phyloP scores from a whole-genome alignment of 2,797 vertebrate genomes.

The Salmo trutta region DNA sequence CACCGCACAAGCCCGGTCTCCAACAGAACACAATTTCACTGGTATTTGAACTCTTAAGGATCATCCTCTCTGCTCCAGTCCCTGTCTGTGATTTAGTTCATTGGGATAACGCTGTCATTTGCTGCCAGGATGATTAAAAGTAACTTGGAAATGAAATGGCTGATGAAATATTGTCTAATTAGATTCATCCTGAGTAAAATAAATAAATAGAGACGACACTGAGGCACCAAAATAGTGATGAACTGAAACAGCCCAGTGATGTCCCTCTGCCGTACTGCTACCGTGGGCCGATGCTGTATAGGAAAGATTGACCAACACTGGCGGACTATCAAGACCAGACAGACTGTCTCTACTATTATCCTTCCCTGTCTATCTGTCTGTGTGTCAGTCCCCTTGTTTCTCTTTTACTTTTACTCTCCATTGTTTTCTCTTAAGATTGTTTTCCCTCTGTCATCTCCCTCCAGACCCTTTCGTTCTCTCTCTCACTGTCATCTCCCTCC shows the following conservation, averaged over 20 bases:
- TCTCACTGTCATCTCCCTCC: background rate
- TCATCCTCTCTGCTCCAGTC: background rate
- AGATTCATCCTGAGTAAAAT: background rate
- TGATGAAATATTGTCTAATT: conserved; percentile 6
- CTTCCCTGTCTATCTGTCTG: background rate
- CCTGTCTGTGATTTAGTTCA: background rate
- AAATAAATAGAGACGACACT: background rate
- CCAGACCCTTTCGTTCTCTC: background rate
- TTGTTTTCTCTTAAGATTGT: background rate
- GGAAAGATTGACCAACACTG: background rate
- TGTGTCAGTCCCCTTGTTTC: background rate
- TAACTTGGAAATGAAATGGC: background rate
- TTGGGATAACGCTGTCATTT: background rate
- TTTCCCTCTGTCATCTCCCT: background rate
- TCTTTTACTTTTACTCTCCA: background rate
- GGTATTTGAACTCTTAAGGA: background rate
- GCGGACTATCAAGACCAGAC: background rate
- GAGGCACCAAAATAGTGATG: conserved; percentile 2
- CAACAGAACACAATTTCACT: background rate
- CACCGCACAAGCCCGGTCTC: background rate
- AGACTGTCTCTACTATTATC: background rate
- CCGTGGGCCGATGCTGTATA: background rate
- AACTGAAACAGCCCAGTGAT: background rate
- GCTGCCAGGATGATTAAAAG: conserved; percentile 7
- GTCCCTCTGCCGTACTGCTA: background rate